Conservation (phyloP, 2,888 invertebrate genomes). For the Gerris lacustris region DNA sequence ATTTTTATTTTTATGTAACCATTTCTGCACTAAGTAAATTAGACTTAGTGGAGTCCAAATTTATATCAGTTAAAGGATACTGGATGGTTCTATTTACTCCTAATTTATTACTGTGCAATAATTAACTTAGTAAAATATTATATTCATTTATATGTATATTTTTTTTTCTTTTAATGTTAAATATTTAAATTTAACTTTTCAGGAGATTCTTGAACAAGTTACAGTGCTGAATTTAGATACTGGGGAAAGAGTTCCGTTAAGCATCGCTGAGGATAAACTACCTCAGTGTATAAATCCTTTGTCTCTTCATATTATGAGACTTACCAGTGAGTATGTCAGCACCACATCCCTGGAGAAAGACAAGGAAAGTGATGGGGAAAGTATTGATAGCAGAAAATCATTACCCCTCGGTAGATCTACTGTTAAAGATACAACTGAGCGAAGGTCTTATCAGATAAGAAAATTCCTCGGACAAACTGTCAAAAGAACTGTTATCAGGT, state of each 20-base stretch:
- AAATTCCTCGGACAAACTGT: constrained; percentile 78
- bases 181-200: constrained; percentile 7
- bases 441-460: constrained; percentile 47
- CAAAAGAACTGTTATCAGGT: constrained; percentile 71
- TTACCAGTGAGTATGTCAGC: constrained; percentile 81
- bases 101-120: too few relatives aligned
- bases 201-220: constrained; percentile 85
- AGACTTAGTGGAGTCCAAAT: too few relatives aligned
- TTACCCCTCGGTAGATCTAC: constrained; percentile 17
- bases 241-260: constrained; percentile 86
- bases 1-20: too few relatives aligned
- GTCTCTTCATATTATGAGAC: constrained; percentile 83
- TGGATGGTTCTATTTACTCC: too few relatives aligned
- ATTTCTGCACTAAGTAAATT: too few relatives aligned
- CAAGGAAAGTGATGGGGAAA: constrained; percentile 66
- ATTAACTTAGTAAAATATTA: too few relatives aligned
- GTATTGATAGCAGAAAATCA: constrained; percentile 49
- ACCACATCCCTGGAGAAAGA: constrained; percentile 47
- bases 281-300: constrained; percentile 87
- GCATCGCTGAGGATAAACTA: constrained; percentile 84
- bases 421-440: constrained; percentile 33
- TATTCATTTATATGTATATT: too few relatives aligned
- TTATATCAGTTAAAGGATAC: too few relatives aligned
- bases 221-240: constrained; percentile 47
- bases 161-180: too few relatives aligned